Conservation (phyloP, 2,888 invertebrate genomes). For the Iselma pallidipennis region DNA sequence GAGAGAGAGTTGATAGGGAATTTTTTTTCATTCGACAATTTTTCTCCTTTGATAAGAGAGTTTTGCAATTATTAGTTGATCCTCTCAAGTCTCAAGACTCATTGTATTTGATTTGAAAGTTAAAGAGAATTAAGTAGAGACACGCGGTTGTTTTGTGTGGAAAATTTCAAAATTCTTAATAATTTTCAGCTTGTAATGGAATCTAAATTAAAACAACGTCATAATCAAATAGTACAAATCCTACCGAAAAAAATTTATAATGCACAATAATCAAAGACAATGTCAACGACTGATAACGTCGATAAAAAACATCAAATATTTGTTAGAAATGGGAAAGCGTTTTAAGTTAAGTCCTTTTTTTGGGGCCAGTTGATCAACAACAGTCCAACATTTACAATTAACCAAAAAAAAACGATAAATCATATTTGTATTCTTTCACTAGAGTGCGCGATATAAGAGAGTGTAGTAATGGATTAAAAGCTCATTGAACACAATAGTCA, state of each 20-base stretch:
- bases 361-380: not conserved
- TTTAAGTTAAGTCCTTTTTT: not conserved
- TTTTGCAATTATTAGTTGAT: too few relatives aligned
- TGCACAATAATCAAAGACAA: constrained; percentile 14
- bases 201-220: not conserved
- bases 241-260: constrained; percentile 9
- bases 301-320: constrained; percentile 27
- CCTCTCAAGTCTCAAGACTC: too few relatives aligned
- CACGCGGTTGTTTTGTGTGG: too few relatives aligned
- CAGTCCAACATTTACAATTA: not conserved
- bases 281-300: constrained; percentile 25
- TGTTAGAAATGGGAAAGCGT: constrained; percentile 10
- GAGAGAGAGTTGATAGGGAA: not conserved
- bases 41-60: not conserved
- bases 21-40: not conserved
- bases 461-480: too few relatives aligned
- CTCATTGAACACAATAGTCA: too few relatives aligned
- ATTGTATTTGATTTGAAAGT: not conserved
- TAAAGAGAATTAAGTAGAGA: too few relatives aligned
- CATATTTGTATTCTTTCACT: too few relatives aligned
- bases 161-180: not conserved
- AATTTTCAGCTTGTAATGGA: not conserved
- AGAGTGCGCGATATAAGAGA: too few relatives aligned
- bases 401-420: too few relatives aligned
- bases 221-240: not conserved